A percentile compares a stretch with the other conserved stretches of the same genome.
Evolutionary conservation across 2,888 invertebrate species (phyloP).

Genomic region (Hypselothyrea guttata): DNA sequence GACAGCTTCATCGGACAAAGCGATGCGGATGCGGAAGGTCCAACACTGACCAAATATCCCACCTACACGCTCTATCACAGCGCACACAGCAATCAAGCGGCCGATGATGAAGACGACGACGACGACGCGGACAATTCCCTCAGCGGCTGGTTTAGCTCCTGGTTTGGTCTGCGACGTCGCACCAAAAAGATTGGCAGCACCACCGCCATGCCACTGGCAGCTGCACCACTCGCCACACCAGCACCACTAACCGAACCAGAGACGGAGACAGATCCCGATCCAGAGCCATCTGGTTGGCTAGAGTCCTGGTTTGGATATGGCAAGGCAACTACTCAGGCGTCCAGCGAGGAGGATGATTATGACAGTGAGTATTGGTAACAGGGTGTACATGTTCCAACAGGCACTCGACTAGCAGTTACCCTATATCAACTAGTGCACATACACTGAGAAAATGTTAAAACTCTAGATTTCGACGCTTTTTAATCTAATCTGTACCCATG

Average conservation of each 20-base stretch:
- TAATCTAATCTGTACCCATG: too few relatives aligned
- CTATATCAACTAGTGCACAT: too few relatives aligned
- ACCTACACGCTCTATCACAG: conserved; percentile 78
- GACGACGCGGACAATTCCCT: conserved; percentile 53
- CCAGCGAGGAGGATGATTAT: conserved; percentile 59
- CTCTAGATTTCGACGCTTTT: too few relatives aligned
- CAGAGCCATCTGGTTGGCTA: conserved; percentile 76
- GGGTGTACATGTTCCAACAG: too few relatives aligned
- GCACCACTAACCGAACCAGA: conserved; percentile 43
- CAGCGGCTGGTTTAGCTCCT: conserved; percentile 77
- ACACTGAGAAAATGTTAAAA: too few relatives aligned
- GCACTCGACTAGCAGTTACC: too few relatives aligned
- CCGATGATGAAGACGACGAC: conserved; percentile 38
- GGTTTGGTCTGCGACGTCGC: conserved; percentile 72
- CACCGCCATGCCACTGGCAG: conserved; percentile 46
- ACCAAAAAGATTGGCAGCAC: conserved; percentile 70
- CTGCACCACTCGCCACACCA: conserved; percentile 22
- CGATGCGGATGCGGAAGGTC: conserved; percentile 21
- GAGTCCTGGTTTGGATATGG: conserved; percentile 79
- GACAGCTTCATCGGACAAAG: conserved; percentile 57
- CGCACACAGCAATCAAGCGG: conserved; percentile 55
- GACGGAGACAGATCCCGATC: conserved; percentile 25
- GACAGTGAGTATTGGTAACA: conserved; percentile 71
- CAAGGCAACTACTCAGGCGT: conserved; percentile 50
- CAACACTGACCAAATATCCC: conserved; percentile 63